phyloP scores from a whole-genome alignment of 2,888 invertebrate species.

The Cordylochernes scorpioides region DNA sequence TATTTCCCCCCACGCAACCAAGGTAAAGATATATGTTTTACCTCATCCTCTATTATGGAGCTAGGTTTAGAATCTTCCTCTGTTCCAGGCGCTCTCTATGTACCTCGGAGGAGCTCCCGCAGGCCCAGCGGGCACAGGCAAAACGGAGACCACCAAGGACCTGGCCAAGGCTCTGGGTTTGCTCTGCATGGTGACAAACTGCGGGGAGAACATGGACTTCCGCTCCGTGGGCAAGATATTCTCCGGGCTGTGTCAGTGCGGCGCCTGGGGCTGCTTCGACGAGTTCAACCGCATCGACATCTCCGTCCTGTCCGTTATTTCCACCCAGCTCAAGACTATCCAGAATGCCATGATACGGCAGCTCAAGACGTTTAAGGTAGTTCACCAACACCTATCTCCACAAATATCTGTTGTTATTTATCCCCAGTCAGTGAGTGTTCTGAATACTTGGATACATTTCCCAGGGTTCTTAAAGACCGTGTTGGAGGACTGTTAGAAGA shows the following conservation, averaged over 20 bases:
- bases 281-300: constrained; percentile 80
- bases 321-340: constrained; percentile 67
- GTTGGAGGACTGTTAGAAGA: no score
- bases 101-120: constrained; percentile 72
- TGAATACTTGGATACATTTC: no score
- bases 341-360: constrained; percentile 50
- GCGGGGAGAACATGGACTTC: constrained; percentile 78
- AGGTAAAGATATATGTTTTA: no score
- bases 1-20: no score
- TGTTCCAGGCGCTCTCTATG: constrained; percentile 48
- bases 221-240: constrained; percentile 49
- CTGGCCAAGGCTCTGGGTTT: constrained; percentile 51
- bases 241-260: constrained; percentile 51
- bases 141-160: constrained; percentile 75
- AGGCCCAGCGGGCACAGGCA: constrained; percentile 52
- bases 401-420: no score
- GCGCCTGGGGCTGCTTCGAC: constrained; percentile 87
- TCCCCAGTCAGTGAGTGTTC: no score
- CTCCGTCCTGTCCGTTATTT: constrained; percentile 72
- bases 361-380: constrained; percentile 42
- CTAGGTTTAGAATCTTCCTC: no score
- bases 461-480: no score
- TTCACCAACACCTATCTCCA: background rate
- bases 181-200: constrained; percentile 36
- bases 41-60: no score